Percentiles rank a stretch among this genome's conserved stretches.
phyloP scores from a whole-genome alignment of 2,113 vertebrate species.

The Engystomops pustulosus region DNA sequence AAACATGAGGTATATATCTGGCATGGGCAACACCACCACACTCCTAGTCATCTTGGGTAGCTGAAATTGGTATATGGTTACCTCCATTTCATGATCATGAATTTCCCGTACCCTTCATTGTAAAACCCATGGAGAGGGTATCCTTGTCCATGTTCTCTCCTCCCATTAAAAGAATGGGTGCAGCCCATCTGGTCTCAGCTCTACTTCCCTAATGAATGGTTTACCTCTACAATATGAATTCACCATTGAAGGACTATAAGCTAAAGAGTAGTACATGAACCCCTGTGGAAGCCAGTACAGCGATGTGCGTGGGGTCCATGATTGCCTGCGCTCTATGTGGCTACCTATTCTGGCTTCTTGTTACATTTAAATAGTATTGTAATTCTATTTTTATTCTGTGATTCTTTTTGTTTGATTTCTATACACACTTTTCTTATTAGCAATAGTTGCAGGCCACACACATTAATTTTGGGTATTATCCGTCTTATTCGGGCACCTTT shows the following conservation, averaged over 20 bases:
- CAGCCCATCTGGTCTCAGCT: neutral
- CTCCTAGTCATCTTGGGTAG: neutral
- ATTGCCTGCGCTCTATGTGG: too few relatives aligned
- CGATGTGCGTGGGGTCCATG: too few relatives aligned
- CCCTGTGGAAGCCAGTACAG: too few relatives aligned
- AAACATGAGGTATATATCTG: too few relatives aligned
- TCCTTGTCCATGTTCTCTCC: neutral
- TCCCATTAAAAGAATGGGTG: neutral
- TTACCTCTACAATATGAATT: neutral
- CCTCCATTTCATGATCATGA: neutral
- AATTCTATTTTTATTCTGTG: too few relatives aligned
- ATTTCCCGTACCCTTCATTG: neutral
- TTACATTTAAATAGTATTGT: too few relatives aligned
- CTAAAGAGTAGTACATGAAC: neutral
- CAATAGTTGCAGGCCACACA: too few relatives aligned
- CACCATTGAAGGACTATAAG: neutral
- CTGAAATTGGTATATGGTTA: neutral
- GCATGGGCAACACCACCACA: neutral
- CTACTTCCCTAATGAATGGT: neutral
- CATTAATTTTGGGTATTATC: too few relatives aligned
- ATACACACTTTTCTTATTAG: too few relatives aligned
- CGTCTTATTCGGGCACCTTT: too few relatives aligned
- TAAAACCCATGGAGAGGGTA: neutral
- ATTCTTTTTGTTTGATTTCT: too few relatives aligned
- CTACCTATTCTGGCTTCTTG: too few relatives aligned